Conservation (phyloP, 2,113 vertebrate species). For the Bubalus kerabau region DNA sequence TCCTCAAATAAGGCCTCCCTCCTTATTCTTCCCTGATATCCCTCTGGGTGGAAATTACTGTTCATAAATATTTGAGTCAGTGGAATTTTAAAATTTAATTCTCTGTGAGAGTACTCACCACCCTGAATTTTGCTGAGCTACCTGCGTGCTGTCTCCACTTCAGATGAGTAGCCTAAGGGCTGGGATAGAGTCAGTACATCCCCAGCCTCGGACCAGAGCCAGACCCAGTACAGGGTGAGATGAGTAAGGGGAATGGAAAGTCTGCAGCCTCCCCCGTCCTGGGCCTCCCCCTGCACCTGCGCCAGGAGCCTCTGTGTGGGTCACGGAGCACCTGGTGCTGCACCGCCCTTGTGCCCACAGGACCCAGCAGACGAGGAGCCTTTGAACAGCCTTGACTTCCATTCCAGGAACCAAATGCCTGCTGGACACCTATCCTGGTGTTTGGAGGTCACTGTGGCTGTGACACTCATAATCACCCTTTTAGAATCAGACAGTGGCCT, state of each 20-base stretch:
- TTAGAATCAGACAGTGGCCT: not conserved
- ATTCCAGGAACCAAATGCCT: too few species aligned
- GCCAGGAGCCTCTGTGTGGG: not conserved
- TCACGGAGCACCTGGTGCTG: fast-evolving
- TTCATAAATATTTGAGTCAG: not conserved
- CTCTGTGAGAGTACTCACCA: not conserved
- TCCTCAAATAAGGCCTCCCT: not conserved
- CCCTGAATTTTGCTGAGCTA: not conserved
- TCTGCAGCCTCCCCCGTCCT: not conserved
- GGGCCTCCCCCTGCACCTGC: fast-evolving
- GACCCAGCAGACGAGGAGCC: not conserved
- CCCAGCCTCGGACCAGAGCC: too few species aligned
- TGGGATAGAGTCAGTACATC: too few species aligned
- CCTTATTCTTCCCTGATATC: not conserved
- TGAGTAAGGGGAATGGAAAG: fast-evolving
- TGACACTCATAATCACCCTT: not conserved
- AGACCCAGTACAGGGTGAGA: not conserved
- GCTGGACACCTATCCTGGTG: not conserved
- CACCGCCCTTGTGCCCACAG: not conserved
- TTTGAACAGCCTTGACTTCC: not conserved
- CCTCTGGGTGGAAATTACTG: not conserved
- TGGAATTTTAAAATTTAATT: not conserved
- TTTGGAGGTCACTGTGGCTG: not conserved
- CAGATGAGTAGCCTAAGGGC: not conserved
- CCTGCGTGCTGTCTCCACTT: not conserved